Evolutionary conservation across 2,888 invertebrate genomes (phyloP), one percentile per base, ranked within the genome.

Genomic region (Chelonus formosanus): DNA sequence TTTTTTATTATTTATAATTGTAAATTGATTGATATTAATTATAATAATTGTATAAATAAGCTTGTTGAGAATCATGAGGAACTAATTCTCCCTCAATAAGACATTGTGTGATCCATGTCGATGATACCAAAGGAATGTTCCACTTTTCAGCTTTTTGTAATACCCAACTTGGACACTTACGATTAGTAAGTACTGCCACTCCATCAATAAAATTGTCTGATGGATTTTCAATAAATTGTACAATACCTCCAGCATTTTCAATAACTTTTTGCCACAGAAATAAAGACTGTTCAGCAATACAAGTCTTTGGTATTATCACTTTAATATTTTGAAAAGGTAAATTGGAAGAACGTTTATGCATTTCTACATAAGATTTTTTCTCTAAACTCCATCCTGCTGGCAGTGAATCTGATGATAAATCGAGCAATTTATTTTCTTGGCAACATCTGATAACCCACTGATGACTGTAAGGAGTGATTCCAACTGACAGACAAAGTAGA

Each of bases 391-490:
- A 90, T 3, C 91, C 91, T 0, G 89, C 86, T 0, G 91, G 91
- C 68, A 91, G 75, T 3, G 85, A 81, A 74, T 87, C 87, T 3
- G 88, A 84, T 67, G 86, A 87, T 3, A 80, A 70, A 67, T 86
- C 87, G 0, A 84, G 74, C 3, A 83, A 71, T 68, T 80, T 81
- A 45, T 85, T 83, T 74, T 83, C 74, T 10, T 80, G 80, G 75
- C 91, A 90, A 75, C 89, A 89, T 72, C 88, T 84, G 40, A 90
- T 87, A 61, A 94, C 87, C 93, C 93, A 94, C 65, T 86, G 87
- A 82, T 93, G 91, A 52, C 89, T 89, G 3, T 92, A 84, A 4
- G 78, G 76, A 1, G 86, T 86, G 55, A 93, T 87, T 67, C 89
- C 89, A 1, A 88, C 87, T 0, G 92, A 91, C 48, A 94, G 79